phyloP scores from a whole-genome alignment of 2,888 invertebrate genomes.

The Aplocera efformata region DNA sequence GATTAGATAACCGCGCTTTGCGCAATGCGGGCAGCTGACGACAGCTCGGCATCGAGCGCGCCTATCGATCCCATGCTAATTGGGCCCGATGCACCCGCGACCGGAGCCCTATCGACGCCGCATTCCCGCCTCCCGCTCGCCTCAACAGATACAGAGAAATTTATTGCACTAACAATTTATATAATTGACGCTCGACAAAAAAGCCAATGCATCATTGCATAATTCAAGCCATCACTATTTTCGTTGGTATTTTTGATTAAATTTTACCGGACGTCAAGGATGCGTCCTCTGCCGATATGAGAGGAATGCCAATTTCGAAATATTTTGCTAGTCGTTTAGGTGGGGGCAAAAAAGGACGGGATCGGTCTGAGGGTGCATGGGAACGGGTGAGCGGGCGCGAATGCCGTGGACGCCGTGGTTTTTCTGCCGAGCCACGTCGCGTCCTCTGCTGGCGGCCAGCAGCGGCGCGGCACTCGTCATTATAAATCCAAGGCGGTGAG shows the following conservation, averaged over 20 bases:
- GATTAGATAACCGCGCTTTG: slow-evolving; percentile 69
- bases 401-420: slow-evolving; percentile 60
- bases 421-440: slow-evolving; percentile 55
- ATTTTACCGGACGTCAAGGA: slow-evolving; percentile 61
- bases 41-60: slow-evolving; percentile 69
- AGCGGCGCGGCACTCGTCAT: slow-evolving; percentile 70
- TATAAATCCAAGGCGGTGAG: slow-evolving; percentile 74
- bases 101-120: slow-evolving; percentile 60
- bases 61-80: slow-evolving; percentile 80
- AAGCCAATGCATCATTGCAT: slow-evolving; percentile 68
- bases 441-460: slow-evolving; percentile 43
- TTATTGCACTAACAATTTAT: slow-evolving; percentile 79
- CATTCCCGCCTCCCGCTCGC: slow-evolving; percentile 64
- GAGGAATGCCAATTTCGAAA: slow-evolving; percentile 76
- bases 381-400: slow-evolving; percentile 62
- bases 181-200: slow-evolving; percentile 78
- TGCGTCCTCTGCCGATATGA: slow-evolving; percentile 74
- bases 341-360: slow-evolving; percentile 57
- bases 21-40: slow-evolving; percentile 68
- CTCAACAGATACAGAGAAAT: slow-evolving; percentile 75
- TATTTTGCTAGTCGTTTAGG: slow-evolving; percentile 74
- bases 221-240: slow-evolving; percentile 68
- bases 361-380: slow-evolving; percentile 43
- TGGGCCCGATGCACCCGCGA: slow-evolving; percentile 61
- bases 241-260: slow-evolving; percentile 68